Evolutionary conservation across 30 jellyfish, hydroid and myxozoan species (phyloP), one percentile per base, ranked within the genome.

Genomic region (Chrysaora quinquecirrha): DNA sequence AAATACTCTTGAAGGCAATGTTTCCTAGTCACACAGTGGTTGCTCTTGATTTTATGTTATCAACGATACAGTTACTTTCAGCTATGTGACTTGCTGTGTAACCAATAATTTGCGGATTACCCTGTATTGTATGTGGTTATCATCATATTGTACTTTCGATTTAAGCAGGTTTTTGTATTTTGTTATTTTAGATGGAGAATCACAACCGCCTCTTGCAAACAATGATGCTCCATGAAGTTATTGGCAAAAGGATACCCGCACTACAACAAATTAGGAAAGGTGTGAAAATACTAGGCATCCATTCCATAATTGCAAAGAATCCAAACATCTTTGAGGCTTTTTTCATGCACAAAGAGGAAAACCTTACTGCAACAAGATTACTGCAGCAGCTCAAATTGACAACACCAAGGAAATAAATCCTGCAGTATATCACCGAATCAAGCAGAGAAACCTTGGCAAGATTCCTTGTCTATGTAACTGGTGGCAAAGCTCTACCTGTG

Each of bases 381-480:
- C 68, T 52, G 68, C 68, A 52, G 68, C 68, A 52, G 68, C 68
- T 52, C 68, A 52, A 52, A 52, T 52, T 52, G 68, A 52, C 68
- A 52, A 52, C 68, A 52, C 68, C 19, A 52, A 52, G 25, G 12
- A 43, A 43, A 43, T 43, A 43, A 52, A 52, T 52, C 68, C 68
- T 20, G 68, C 68, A 52, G 68, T 52, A 52, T 25, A 52, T 52
- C 25, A 52, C 68, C 29, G 68, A 52, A 52, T 52, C 68, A 52
- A 52, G 68, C 68, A 52, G 68, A 52, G 68, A 52, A 52, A 52
- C 68, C 68, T 20, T 52, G 68, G 68, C 9, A 52, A 52, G 68
- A 52, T 52, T 52, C 68, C 29, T 52, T 12, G 68, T 52, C 68
- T 52, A 52, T 52, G 68, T 52, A 52, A 52, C 68, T 52, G 68